Percentiles rank a stretch among this genome's conserved stretches.
phyloP scores from a whole-genome alignment of 2,888 invertebrate species.

The Eupithecia exiguata region DNA sequence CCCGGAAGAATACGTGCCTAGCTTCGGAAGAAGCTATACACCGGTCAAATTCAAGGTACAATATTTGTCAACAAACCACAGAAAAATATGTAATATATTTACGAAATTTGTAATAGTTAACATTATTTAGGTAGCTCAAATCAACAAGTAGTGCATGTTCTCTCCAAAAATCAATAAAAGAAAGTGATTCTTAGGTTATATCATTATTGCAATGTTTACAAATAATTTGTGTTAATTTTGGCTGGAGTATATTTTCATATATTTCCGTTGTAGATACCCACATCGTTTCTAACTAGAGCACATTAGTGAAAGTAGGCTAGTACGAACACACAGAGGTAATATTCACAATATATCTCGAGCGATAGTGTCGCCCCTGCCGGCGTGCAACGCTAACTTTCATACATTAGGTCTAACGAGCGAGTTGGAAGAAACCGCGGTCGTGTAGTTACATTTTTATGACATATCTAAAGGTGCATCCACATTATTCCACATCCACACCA shows the following conservation, averaged over 20 bases:
- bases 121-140: too few relatives aligned
- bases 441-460: background rate
- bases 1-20: too few relatives aligned
- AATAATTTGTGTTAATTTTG: too few relatives aligned
- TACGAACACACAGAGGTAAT: slow-evolving; percentile 48
- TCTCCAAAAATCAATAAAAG: too few relatives aligned
- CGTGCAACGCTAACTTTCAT: slow-evolving; percentile 46
- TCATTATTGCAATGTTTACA: too few relatives aligned
- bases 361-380: slow-evolving; percentile 51
- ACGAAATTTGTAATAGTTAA: too few relatives aligned
- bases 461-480: background rate
- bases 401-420: slow-evolving; percentile 47
- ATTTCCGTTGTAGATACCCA: slow-evolving; percentile 11
- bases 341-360: slow-evolving; percentile 57
- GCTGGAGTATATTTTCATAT: background rate
- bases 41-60: too few relatives aligned
- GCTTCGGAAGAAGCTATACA: too few relatives aligned
- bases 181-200: too few relatives aligned
- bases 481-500: background rate
- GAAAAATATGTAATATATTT: too few relatives aligned
- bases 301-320: slow-evolving; percentile 49
- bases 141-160: too few relatives aligned
- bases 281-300: slow-evolving; percentile 43
- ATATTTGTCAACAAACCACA: too few relatives aligned
- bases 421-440: background rate